Percentiles rank a stretch among this genome's conserved stretches.
Evolutionary conservation across 37 sponge, comb jelly and placozoan genomes (phyloP).

Genomic region (Lycopodina hypogea): DNA sequence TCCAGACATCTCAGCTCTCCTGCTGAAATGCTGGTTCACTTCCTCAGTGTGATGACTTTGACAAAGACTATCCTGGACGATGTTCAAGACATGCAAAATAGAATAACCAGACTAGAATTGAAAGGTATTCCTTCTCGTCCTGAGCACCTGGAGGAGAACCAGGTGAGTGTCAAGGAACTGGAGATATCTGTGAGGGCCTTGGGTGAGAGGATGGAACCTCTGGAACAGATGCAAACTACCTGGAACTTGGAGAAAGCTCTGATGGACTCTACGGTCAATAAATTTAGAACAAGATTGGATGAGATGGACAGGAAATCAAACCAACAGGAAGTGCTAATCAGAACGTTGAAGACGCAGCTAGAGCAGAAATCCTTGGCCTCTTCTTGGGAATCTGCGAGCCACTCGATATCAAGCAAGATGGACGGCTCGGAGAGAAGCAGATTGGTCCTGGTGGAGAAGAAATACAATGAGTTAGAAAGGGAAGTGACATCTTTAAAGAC

Average conservation of each 20-base stretch:
- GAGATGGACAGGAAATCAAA: background rate
- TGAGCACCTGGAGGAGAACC: background rate
- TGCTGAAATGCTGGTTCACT: background rate
- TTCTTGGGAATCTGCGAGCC: background rate
- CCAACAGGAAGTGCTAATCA: background rate
- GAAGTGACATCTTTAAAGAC: slow-evolving; percentile 37
- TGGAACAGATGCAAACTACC: background rate
- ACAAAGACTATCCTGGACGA: background rate
- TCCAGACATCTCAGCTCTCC: background rate
- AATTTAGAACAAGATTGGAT: background rate
- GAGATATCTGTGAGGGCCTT: background rate
- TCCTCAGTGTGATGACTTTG: slow-evolving; percentile 4
- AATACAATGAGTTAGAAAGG: slow-evolving; percentile 44
- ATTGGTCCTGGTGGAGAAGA: slow-evolving; percentile 40
- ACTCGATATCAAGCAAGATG: background rate
- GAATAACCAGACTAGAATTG: background rate
- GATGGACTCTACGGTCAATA: background rate
- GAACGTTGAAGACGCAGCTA: slow-evolving; percentile 13
- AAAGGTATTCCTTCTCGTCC: background rate
- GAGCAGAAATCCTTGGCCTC: background rate
- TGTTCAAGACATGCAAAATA: slow-evolving; percentile 1
- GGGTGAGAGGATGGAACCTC: background rate
- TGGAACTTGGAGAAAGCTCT: background rate
- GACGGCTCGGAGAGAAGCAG: background rate
- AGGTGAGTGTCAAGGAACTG: background rate